Evolutionary conservation across 53 echinoderm and acorn worm genomes (phyloP).

Genomic region (Echinarachnius parma): DNA sequence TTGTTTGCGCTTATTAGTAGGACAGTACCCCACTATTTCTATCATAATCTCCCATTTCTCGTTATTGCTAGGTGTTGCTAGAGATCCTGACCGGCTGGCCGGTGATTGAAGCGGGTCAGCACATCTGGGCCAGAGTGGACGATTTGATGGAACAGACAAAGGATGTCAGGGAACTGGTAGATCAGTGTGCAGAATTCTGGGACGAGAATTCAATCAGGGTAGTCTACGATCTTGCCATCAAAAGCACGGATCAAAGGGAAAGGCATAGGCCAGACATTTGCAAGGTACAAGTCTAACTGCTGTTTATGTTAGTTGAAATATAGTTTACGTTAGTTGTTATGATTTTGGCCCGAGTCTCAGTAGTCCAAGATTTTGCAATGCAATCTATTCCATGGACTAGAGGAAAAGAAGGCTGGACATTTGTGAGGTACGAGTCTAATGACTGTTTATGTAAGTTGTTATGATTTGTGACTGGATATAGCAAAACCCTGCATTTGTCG

Average conservation of each 20-base stretch:
- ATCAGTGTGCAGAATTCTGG: slow-evolving; percentile 4
- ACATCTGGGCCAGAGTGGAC: slow-evolving; percentile 19
- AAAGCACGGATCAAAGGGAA: not conserved
- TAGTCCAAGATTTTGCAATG: no score
- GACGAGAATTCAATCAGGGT: not conserved
- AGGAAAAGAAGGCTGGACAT: no score
- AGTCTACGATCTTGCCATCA: slow-evolving; percentile 13
- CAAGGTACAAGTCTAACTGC: not conserved
- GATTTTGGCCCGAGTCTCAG: no score
- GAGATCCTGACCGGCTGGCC: slow-evolving; percentile 32
- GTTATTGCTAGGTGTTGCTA: slow-evolving; percentile 3
- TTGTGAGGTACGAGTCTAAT: no score
- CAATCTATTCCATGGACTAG: no score
- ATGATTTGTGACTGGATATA: no score
- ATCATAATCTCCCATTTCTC: no score
- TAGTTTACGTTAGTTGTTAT: not conserved
- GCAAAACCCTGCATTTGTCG: no score
- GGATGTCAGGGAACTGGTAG: not conserved
- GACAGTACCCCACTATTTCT: no score
- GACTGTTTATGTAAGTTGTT: no score
- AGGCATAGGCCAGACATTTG: not conserved
- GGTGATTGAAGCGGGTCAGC: not conserved
- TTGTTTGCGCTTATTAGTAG: no score
- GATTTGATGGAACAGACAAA: not conserved
- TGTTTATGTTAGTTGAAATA: not conserved